Base-by-base conservation (phyloP, 2,888 invertebrate genomes). In the Hipparchia sbordonii region DNA sequence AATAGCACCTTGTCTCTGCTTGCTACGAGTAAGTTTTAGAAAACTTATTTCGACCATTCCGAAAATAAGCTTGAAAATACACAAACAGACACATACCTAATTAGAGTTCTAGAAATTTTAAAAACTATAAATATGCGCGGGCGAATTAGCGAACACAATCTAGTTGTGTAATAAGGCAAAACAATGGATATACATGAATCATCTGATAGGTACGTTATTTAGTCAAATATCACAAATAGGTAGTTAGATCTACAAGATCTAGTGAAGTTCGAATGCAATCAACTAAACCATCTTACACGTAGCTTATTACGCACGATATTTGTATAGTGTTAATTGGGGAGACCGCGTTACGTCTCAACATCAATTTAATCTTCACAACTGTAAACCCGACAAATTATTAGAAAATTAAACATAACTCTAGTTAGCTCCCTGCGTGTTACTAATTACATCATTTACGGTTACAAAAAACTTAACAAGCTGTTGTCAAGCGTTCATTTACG, bases 361-460 rank as follows among this genome's bases (percentile, higher is more conserved):
- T 67, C 70, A 72, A 63, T 63, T 66, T 57, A 61, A 57, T 68
- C 54, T 67, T 52, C 57, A 46, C 39, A 12, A 51, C 46, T 67
- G 70, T 70, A 65, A 72, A 74, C 70, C 60, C n/a, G 72, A 60
- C 63, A 67, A 72, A 67, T 75, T 74, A 74, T 74, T 73, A 74
- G 48, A 69, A 71, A 46, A 69, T 62, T 70, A 68, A 74, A 71
- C 60, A 67, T 62, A 70, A 61, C 59, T 71, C 48, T 66, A 72
- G 72, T 67, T 59, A 63, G 59, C 48, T 72, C 70, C 59, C 65
- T 68, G 72, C 73, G 73, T 74, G 72, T 71, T 60, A 71, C 72
- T 76, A 89, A 89, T 89, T 89, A 86, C 80, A 84, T 85, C 83
- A 86, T 89, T 90, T 85, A 85, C 83, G 84, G 82, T 82, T 82